These are phyloP conservation scores for Oncorhynchus mykiss DNA, from an alignment of 2,113 vertebrate genomes.

Conservation along the genomic window DNA sequence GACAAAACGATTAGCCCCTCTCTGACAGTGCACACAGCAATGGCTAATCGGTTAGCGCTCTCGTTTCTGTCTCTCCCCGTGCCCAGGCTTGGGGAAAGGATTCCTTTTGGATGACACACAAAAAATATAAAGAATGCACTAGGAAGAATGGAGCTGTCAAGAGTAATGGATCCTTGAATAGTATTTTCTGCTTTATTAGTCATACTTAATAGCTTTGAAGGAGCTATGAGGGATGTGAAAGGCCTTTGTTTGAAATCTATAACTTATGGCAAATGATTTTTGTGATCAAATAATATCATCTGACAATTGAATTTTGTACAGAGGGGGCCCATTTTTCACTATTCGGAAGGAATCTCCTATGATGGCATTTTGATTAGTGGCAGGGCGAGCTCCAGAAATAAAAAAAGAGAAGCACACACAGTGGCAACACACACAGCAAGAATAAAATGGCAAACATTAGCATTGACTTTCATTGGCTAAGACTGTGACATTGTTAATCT, in stretches of 20 bases:
- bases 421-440: background rate
- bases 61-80: background rate
- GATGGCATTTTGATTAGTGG: constrained; percentile 14
- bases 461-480: background rate
- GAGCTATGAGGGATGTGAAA: constrained; percentile 26
- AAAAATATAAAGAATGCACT: background rate
- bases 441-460: background rate
- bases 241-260: constrained; percentile 33
- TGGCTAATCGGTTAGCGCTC: background rate
- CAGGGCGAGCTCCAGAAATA: constrained; percentile 8
- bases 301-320: constrained; percentile 29
- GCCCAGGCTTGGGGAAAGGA: background rate
- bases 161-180: constrained; percentile 42
- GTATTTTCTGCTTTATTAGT: constrained; percentile 56
- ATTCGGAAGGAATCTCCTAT: constrained; percentile 5
- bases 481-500: background rate
- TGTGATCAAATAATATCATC: constrained; percentile 39
- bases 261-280: constrained; percentile 31
- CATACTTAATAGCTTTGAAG: constrained; percentile 49
- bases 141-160: constrained; percentile 46
- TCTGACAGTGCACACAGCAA: background rate
- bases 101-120: constrained; percentile 8
- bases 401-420: constrained; percentile 11
- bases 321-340: constrained; percentile 7
- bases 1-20: background rate